phyloP scores from a whole-genome alignment of 2,797 vertebrate genomes.

The Cossypha caffra region DNA sequence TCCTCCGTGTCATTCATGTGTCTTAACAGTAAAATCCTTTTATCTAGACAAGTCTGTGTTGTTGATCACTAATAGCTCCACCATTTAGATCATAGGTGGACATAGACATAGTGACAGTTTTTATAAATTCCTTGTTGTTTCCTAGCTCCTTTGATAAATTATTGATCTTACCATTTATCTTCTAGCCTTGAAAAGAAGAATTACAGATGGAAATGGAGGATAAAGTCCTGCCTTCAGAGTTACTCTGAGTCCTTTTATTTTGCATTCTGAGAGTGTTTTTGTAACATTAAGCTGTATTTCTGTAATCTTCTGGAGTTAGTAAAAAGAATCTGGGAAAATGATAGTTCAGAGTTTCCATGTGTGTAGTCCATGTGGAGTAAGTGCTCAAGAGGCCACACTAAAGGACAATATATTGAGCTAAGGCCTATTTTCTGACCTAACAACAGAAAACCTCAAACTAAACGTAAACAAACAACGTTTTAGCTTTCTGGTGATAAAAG shows the following conservation, averaged over 20 bases:
- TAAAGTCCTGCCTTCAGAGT: neutral
- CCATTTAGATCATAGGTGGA: neutral
- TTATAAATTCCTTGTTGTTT: neutral
- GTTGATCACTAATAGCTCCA: neutral
- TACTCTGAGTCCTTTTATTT: neutral
- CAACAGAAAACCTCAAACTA: neutral
- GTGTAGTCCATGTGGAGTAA: neutral
- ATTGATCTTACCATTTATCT: neutral
- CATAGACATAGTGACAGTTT: neutral
- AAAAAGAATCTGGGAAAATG: neutral
- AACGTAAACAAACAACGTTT: neutral
- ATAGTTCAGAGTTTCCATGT: neutral
- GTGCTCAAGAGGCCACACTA: neutral
- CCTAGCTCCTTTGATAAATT: neutral
- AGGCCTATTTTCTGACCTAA: neutral
- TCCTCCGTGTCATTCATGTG: accelerated
- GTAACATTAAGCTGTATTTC: neutral
- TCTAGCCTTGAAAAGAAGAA: neutral
- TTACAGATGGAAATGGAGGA: neutral
- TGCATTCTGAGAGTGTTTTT: neutral
- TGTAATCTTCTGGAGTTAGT: neutral
- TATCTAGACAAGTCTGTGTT: neutral
- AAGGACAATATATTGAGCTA: neutral
- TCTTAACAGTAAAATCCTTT: neutral
- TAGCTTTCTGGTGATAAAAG: neutral